phyloP scores from a whole-genome alignment of 1,140 invertebrate genomes.

The Bombus sibiricus region DNA sequence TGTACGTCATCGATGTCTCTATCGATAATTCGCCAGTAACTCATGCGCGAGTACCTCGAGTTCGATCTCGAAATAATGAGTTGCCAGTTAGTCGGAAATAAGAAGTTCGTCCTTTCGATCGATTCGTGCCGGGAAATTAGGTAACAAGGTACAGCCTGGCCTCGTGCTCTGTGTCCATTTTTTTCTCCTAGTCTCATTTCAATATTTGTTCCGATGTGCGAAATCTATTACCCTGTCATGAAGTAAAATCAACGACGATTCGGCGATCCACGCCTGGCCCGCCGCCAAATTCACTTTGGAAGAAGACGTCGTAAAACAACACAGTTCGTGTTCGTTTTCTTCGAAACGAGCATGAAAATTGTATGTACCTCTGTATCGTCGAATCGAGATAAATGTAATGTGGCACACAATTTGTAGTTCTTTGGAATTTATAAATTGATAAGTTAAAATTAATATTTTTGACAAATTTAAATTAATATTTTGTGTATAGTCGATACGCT shows the following conservation, averaged over 20 bases:
- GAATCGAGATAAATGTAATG: no score
- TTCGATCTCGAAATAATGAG: conserved; percentile 34
- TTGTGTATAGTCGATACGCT: no score
- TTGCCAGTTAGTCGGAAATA: conserved; percentile 37
- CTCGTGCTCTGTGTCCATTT: background rate
- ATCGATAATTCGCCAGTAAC: conserved; percentile 21
- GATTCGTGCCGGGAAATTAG: background rate
- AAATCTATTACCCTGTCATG: conserved; percentile 50
- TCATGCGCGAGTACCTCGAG: background rate
- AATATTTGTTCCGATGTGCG: conserved; percentile 26
- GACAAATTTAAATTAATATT: no score
- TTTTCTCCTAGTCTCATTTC: conserved; percentile 20
- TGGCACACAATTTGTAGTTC: no score
- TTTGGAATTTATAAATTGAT: no score
- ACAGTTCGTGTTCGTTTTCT: background rate
- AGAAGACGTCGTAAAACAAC: background rate
- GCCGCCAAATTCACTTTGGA: conserved; percentile 20
- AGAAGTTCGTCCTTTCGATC: conserved; percentile 32
- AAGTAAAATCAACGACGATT: conserved; percentile 54
- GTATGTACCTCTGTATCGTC: no score
- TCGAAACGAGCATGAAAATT: background rate
- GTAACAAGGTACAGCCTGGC: background rate
- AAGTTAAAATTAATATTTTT: no score
- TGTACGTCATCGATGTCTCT: conserved; percentile 18
- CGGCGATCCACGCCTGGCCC: conserved; percentile 43